Conservation (phyloP, 2,888 invertebrate genomes). For the Stenotaenia linearis region DNA sequence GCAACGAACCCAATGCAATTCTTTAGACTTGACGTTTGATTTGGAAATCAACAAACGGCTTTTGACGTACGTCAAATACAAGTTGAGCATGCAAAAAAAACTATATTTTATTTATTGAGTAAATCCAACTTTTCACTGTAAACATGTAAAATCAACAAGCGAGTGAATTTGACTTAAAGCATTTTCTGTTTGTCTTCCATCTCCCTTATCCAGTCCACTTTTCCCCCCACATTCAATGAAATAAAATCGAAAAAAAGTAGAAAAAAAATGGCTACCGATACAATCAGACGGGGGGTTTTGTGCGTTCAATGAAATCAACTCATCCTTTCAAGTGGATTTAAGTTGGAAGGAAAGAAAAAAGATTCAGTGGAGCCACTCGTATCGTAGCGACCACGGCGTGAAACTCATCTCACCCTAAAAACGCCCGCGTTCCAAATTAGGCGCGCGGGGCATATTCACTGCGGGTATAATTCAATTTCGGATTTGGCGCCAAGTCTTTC, state of each 20-base stretch:
- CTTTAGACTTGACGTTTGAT: neutral
- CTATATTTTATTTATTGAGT: neutral
- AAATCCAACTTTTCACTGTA: neutral
- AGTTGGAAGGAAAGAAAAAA: neutral
- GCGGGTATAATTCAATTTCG: neutral
- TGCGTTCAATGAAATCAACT: neutral
- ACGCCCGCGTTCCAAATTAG: neutral
- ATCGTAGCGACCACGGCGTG: neutral
- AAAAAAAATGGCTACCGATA: neutral
- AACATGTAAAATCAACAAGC: neutral
- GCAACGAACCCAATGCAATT: neutral
- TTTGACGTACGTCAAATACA: neutral
- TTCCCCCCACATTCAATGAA: too few relatives aligned
- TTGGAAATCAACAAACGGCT: neutral
- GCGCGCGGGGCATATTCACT: neutral
- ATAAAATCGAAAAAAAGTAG: neutral
- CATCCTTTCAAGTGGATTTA: constrained; percentile 6
- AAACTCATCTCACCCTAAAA: neutral
- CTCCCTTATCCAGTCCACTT: too few relatives aligned
- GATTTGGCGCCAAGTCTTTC: neutral
- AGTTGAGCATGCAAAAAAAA: neutral
- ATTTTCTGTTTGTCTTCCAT: too few relatives aligned
- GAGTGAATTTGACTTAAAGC: too few relatives aligned
- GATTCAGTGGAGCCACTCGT: neutral
- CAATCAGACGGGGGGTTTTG: neutral